Percentiles rank a stretch among this genome's conserved stretches.
Conservation (phyloP, 2,888 invertebrate species). For the Drosophila conformis region DNA sequence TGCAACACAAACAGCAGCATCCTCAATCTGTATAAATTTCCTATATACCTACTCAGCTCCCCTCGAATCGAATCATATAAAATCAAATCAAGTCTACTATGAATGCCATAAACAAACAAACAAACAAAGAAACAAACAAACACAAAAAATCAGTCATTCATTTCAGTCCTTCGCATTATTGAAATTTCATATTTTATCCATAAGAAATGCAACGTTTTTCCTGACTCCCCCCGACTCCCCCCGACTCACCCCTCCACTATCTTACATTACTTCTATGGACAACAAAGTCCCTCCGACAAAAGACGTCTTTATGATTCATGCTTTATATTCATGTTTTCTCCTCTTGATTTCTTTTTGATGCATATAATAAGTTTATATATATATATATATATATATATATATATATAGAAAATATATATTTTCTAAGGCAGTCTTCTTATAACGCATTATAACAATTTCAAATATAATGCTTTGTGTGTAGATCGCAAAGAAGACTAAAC, state of each 20-base stretch:
- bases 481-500: background rate
- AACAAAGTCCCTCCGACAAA: background rate
- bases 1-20: background rate
- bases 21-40: background rate
- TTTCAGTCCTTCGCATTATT: conserved; percentile 20
- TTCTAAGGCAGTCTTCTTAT: background rate
- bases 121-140: conserved; percentile 22
- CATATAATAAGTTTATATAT: background rate
- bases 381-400: background rate
- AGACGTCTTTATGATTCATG: background rate
- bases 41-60: too few species aligned
- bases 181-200: conserved; percentile 34
- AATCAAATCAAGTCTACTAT: conserved; percentile 31
- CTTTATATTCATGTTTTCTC: background rate
- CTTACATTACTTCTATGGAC: background rate
- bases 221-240: background rate
- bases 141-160: conserved; percentile 33
- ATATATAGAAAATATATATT: too few species aligned
- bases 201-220: conserved; percentile 36
- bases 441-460: background rate
- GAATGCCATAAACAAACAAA: conserved; percentile 14
- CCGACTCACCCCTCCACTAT: background rate
- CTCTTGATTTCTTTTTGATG: background rate
- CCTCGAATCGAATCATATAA: conserved; percentile 1
- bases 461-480: background rate